Percentiles rank a stretch among this genome's conserved stretches.
phyloP scores from a whole-genome alignment of 2,113 vertebrate species.

The Paratilapia polleni region DNA sequence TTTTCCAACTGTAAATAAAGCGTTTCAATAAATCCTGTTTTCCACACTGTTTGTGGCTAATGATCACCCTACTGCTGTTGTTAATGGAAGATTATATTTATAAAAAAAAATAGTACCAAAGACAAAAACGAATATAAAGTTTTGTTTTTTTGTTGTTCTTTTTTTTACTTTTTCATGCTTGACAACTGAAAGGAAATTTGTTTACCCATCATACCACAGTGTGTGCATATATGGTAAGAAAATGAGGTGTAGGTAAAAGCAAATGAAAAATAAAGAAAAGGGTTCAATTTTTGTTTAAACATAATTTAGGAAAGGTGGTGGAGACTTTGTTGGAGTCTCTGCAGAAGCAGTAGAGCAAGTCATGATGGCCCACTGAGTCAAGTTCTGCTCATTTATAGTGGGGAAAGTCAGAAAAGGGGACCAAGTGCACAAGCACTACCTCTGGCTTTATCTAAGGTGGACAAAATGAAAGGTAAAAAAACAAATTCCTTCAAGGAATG shows the following conservation, averaged over 20 bases:
- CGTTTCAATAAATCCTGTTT: slow-evolving; percentile 21
- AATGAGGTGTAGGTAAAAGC: not conserved
- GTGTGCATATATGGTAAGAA: not conserved
- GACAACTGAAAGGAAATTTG: no score
- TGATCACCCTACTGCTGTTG: not conserved
- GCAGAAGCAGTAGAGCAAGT: slow-evolving; percentile 81
- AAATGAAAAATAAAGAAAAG: not conserved
- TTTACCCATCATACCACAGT: no score
- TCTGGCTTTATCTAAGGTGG: slow-evolving; percentile 78
- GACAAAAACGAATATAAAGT: not conserved
- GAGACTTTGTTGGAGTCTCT: slow-evolving; percentile 82
- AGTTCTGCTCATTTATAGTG: slow-evolving; percentile 58
- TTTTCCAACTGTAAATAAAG: slow-evolving; percentile 70
- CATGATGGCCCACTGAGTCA: slow-evolving; percentile 71
- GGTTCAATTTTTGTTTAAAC: not conserved
- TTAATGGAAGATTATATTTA: not conserved
- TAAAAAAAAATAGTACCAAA: not conserved
- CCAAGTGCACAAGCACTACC: slow-evolving; percentile 73
- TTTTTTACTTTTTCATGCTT: no score
- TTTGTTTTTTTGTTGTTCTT: no score
- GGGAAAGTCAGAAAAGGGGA: slow-evolving; percentile 39
- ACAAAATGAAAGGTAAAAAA: not conserved
- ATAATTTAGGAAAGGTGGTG: slow-evolving; percentile 64
- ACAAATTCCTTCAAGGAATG: not conserved
- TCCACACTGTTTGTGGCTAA: not conserved